A percentile compares a stretch with the other conserved stretches of the same genome.
Conservation (phyloP, 92 coral and sea anemone species). For the Galaxea fascicularis region DNA sequence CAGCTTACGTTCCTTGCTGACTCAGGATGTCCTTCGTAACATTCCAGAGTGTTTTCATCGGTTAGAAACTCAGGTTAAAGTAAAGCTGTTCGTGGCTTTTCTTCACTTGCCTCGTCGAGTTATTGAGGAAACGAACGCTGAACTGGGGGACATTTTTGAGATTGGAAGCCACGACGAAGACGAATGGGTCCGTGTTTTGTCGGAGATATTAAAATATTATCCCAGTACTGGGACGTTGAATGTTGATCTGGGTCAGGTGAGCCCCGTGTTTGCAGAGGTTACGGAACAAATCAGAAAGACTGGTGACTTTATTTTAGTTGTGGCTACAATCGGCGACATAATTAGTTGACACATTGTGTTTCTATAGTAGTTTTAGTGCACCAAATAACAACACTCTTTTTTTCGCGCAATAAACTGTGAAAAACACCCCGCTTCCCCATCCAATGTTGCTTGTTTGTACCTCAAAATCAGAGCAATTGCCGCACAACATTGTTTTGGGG, state of each 20-base stretch:
- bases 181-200: slow-evolving; percentile 98
- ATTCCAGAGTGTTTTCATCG: slow-evolving; percentile 99
- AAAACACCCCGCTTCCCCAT: too few species aligned
- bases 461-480: too few species aligned
- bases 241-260: slow-evolving; percentile 83
- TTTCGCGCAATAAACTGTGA: too few species aligned
- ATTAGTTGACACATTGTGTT: too few species aligned
- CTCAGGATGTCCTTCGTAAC: slow-evolving; percentile 90
- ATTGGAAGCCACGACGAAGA: slow-evolving; percentile 94
- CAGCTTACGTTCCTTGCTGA: slow-evolving; percentile 89
- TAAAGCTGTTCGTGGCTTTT: slow-evolving; percentile 94
- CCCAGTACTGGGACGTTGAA: slow-evolving; percentile 96
- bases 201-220: slow-evolving; percentile 88
- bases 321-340: too few species aligned
- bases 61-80: slow-evolving; percentile 93
- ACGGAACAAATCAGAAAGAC: slow-evolving; percentile 77
- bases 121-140: slow-evolving; percentile 90
- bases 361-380: too few species aligned
- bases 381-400: too few species aligned
- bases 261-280: slow-evolving; percentile 94
- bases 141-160: slow-evolving; percentile 92
- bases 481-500: too few species aligned
- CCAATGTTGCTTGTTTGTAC: too few species aligned
- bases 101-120: slow-evolving; percentile 21
- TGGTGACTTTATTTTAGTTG: slow-evolving; percentile 35